Evolutionary conservation across 2,797 vertebrate species (phyloP).

Genomic region (Eleutherodactylus coqui): DNA sequence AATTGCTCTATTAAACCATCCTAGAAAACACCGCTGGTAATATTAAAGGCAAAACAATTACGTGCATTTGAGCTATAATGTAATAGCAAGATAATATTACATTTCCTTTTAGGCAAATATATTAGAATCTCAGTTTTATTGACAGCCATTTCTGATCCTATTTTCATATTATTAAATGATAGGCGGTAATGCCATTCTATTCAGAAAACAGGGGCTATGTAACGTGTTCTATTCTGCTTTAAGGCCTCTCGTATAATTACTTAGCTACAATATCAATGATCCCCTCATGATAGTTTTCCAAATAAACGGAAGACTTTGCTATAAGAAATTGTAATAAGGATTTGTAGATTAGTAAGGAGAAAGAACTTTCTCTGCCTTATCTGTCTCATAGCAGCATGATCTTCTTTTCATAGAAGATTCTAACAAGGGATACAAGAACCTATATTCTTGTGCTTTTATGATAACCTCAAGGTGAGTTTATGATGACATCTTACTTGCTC

Average conservation of each 20-base stretch:
- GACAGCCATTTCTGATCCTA: constrained; percentile 40
- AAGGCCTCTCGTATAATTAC: constrained; percentile 48
- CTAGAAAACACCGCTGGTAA: constrained; percentile 17
- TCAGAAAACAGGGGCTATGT: background rate
- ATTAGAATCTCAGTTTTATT: constrained; percentile 38
- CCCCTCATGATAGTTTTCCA: constrained; percentile 31
- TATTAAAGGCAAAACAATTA: constrained; percentile 50
- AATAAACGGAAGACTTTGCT: constrained; percentile 51
- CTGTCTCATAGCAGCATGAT: constrained; percentile 10
- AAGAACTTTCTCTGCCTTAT: background rate
- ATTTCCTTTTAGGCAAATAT: constrained; percentile 55
- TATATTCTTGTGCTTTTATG: constrained; percentile 44
- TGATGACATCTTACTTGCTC: constrained; percentile 44
- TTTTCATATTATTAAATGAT: constrained; percentile 34
- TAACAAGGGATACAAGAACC: constrained; percentile 25
- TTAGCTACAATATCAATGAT: constrained; percentile 18
- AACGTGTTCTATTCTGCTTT: constrained; percentile 40
- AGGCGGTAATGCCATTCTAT: constrained; percentile 10
- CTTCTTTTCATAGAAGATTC: constrained; percentile 30
- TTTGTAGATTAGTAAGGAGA: constrained; percentile 38
- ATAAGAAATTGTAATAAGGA: constrained; percentile 39
- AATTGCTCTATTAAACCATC: constrained; percentile 45
- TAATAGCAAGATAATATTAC: constrained; percentile 29
- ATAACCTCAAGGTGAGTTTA: constrained; percentile 52
- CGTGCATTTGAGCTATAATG: constrained; percentile 22